Percentiles rank a stretch among this genome's conserved stretches.
Evolutionary conservation across 2,113 vertebrate genomes (phyloP).

Genomic region (Eidolon helvum): DNA sequence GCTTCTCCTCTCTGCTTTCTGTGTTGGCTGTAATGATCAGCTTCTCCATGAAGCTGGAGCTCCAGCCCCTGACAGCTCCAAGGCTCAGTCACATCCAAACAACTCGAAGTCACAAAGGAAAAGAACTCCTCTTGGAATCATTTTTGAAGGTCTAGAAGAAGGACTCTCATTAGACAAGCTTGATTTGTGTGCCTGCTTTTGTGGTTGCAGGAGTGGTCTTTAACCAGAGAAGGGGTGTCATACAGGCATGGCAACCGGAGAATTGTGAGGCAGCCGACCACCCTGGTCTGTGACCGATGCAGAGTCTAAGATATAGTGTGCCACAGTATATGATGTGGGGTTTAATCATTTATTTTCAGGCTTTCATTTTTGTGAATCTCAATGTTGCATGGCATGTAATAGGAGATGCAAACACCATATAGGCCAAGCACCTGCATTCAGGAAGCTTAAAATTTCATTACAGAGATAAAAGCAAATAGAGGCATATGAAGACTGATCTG

Average conservation of each 20-base stretch:
- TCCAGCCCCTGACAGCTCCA: background rate
- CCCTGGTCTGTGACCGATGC: rapidly evolving
- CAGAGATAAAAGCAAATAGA: background rate
- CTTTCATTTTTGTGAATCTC: background rate
- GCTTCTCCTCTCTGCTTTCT: background rate
- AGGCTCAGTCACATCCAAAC: too few species aligned
- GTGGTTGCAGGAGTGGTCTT: background rate
- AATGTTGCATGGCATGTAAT: background rate
- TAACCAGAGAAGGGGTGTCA: background rate
- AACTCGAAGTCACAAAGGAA: background rate
- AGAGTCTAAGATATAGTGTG: background rate
- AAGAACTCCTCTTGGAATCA: background rate
- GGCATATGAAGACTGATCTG: background rate
- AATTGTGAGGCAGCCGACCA: background rate
- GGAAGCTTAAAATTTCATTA: background rate
- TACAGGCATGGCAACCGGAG: background rate
- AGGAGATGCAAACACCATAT: background rate
- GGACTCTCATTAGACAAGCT: background rate
- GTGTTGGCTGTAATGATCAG: background rate
- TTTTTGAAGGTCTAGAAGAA: background rate
- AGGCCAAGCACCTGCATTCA: background rate
- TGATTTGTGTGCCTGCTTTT: background rate
- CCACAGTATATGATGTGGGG: background rate
- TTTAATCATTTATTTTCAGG: background rate
- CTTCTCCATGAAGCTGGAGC: background rate